Evolutionary conservation across 2,113 vertebrate species (phyloP).

Genomic region (Tragelaphus imberbis): DNA sequence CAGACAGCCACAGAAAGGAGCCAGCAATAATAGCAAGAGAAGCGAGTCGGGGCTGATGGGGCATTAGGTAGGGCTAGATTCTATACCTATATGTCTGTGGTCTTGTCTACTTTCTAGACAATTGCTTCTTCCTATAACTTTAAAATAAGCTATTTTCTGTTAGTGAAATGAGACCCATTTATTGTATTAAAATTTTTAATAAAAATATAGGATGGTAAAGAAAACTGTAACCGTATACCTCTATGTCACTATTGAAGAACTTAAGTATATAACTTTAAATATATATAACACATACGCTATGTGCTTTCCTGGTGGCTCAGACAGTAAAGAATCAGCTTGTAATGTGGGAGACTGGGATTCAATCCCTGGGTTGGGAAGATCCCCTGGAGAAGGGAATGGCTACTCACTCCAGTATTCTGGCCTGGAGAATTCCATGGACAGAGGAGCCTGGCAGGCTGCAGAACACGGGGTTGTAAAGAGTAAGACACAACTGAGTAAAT

Average conservation of each 20-base stretch:
- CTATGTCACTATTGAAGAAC: background rate
- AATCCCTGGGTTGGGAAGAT: background rate
- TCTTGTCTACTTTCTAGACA: background rate
- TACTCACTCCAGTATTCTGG: background rate
- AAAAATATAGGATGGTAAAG: background rate
- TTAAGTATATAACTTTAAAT: background rate
- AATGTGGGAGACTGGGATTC: background rate
- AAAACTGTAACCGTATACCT: background rate
- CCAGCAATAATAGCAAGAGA: too few species aligned
- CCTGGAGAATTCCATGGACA: background rate
- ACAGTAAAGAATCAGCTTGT: background rate
- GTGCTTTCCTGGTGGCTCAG: background rate
- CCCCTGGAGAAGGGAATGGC: background rate
- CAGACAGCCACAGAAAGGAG: background rate
- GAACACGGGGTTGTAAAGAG: background rate
- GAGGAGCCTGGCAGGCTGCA: background rate
- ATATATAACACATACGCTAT: background rate
- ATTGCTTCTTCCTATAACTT: background rate
- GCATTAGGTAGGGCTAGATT: fast-evolving
- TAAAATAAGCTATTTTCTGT: background rate
- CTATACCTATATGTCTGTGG: background rate
- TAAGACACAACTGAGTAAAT: background rate
- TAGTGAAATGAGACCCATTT: background rate
- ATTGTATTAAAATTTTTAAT: background rate
- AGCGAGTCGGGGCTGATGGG: fast-evolving